Evolutionary conservation across 2,888 invertebrate genomes (phyloP), one percentile per base, ranked within the genome.

Genomic region (Acanthosepion esculentum): DNA sequence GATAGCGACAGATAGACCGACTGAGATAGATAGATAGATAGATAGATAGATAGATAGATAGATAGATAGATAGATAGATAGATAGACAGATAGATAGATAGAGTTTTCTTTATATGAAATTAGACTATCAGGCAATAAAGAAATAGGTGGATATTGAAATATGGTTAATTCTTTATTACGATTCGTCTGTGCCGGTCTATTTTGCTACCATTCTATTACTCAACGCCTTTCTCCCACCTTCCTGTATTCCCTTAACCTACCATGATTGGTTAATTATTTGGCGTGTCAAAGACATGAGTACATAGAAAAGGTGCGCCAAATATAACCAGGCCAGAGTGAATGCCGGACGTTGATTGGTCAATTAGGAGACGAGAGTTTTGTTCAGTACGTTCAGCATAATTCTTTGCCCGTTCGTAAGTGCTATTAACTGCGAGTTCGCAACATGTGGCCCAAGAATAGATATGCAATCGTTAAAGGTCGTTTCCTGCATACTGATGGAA

Each of bases 341-440:
- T 78, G 78, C 78, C 78, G n/a, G 78, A 78, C 78, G 78, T n/a
- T 78, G n/a, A 78, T 78, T 78, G n/a, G 78, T 78, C 78, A 78
- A 78, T 78, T 78, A 78, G 78, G n/a, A n/a, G n/a, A 78, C 78
- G n/a, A 78, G n/a, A 78, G n/a, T 78, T 78, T 78, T 12, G 78
- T 78, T n/a, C 78, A n/a, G n/a, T 12, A 12, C 8, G 1, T 78
- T 78, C n/a, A 78, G 15, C 78, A 12, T n/a, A n/a, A 78, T 78
- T 78, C 78, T n/a, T n/a, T n/a, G n/a, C 78, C 15, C 78, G n/a
- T 78, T n/a, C n/a, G 0, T 8, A 78, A 78, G n/a, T 78, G n/a
- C 10, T 10, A 78, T n/a, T n/a, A 29, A 10, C n/a, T 78, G n/a
- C 78, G 78, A 78, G 78, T n/a, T 78, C 78, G 78, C n/a, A 78